Evolutionary conservation across 1,140 invertebrate species (phyloP).

Genomic region (Polypedilum vanderplanki): DNA sequence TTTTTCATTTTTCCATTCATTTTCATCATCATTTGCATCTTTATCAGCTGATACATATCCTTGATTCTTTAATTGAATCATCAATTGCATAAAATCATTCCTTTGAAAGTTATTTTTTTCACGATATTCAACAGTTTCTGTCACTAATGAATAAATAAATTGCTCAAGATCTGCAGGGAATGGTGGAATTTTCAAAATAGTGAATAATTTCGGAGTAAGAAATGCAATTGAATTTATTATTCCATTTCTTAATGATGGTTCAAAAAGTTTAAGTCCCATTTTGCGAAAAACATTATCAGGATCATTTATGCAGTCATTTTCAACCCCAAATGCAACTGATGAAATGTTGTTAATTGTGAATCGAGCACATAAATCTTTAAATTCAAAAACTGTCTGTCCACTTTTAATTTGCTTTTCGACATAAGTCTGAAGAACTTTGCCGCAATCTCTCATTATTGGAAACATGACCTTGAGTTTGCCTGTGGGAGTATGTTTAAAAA

Average conservation of each 20-base stretch:
- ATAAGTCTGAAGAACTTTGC: conserved; percentile 33
- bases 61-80: conserved; percentile 36
- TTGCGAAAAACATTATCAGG: conserved; percentile 36
- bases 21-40: not conserved
- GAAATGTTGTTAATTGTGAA: conserved; percentile 39
- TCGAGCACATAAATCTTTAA: conserved; percentile 36
- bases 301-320: conserved; percentile 37
- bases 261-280: conserved; percentile 36
- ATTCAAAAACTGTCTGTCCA: conserved; percentile 33
- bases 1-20: not conserved
- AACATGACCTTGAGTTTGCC: conserved; percentile 49
- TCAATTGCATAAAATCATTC: conserved; percentile 37
- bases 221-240: conserved; percentile 32
- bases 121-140: conserved; percentile 37
- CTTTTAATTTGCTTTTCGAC: conserved; percentile 32
- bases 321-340: conserved; percentile 42
- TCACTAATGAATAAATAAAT: conserved; percentile 37
- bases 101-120: conserved; percentile 36
- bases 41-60: conserved; percentile 4
- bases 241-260: conserved; percentile 28
- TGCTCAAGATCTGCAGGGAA: conserved; percentile 33
- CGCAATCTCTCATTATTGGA: conserved; percentile 39
- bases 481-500: conserved; percentile 37
- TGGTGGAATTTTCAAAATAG: conserved; percentile 32
- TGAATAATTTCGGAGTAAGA: conserved; percentile 33